A percentile compares a stretch with the other conserved stretches of the same genome.
Evolutionary conservation across 2,797 vertebrate genomes (phyloP).

Genomic region (Peromyscus eremicus): DNA sequence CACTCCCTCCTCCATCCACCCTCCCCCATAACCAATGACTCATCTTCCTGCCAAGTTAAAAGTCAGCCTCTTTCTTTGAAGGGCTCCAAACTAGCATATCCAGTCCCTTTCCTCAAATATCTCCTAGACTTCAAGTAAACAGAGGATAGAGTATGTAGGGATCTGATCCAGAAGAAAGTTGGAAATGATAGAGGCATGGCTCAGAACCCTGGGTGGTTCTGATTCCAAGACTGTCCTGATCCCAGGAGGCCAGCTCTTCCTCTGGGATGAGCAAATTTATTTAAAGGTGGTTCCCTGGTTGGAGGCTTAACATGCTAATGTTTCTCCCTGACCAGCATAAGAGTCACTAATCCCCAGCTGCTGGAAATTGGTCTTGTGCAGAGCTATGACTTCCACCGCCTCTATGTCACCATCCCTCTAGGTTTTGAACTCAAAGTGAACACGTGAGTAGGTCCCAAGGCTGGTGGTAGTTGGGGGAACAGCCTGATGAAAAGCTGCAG

Average conservation of each 20-base stretch:
- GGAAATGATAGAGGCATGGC: not conserved
- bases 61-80: constrained; percentile 5
- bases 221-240: not conserved
- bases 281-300: not conserved
- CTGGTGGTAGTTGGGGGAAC: not conserved
- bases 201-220: not conserved
- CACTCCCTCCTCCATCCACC: not conserved
- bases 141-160: not conserved
- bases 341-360: constrained; percentile 68
- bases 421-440: constrained; percentile 61
- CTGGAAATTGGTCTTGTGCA: constrained; percentile 74
- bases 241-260: not conserved
- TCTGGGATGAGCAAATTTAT: not conserved
- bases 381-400: constrained; percentile 69
- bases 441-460: constrained; percentile 65
- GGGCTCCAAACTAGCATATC: not conserved
- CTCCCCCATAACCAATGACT: not conserved
- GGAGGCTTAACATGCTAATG: not conserved
- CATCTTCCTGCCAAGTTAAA: not conserved
- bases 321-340: constrained; percentile 59
- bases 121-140: not conserved
- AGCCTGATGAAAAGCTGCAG: not conserved
- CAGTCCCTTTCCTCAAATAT: not conserved
- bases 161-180: not conserved
- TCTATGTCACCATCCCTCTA: constrained; percentile 75